Evolutionary conservation across 2,113 vertebrate genomes (phyloP).

Genomic region (Chionomys nivalis): DNA sequence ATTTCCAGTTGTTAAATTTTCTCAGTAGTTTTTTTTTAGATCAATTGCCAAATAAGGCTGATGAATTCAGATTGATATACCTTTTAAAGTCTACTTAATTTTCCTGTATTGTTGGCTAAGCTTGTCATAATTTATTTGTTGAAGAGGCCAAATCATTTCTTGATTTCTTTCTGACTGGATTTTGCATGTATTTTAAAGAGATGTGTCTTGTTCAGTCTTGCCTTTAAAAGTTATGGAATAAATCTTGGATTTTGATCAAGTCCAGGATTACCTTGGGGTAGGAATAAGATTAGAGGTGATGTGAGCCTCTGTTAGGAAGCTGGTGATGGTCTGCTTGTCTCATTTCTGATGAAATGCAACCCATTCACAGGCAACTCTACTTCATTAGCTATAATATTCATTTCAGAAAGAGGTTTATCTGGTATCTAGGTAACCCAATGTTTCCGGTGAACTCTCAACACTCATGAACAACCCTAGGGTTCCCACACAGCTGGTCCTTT

Average conservation of each 20-base stretch:
- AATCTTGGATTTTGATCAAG: neutral
- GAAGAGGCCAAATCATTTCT: constrained; percentile 15
- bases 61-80: neutral
- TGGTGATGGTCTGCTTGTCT: neutral
- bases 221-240: constrained; percentile 34
- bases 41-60: neutral
- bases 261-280: neutral
- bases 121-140: constrained; percentile 45
- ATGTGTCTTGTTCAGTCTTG: neutral
- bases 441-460: constrained; percentile 23
- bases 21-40: constrained; percentile 38
- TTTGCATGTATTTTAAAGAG: neutral
- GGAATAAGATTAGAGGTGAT: neutral
- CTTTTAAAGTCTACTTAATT: neutral
- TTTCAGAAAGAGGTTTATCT: constrained; percentile 37
- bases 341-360: neutral
- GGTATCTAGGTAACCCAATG: neutral
- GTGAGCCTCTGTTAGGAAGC: neutral
- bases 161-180: neutral
- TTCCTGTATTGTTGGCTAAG: neutral
- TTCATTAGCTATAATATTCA: constrained; percentile 15
- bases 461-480: neutral
- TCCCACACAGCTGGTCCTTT: constrained; percentile 52
- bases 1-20: constrained; percentile 9
- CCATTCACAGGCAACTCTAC: neutral